These are phyloP conservation scores for Phylloscopus collybita DNA, from an alignment of 2,797 vertebrate species.

Conservation along the genomic window DNA sequence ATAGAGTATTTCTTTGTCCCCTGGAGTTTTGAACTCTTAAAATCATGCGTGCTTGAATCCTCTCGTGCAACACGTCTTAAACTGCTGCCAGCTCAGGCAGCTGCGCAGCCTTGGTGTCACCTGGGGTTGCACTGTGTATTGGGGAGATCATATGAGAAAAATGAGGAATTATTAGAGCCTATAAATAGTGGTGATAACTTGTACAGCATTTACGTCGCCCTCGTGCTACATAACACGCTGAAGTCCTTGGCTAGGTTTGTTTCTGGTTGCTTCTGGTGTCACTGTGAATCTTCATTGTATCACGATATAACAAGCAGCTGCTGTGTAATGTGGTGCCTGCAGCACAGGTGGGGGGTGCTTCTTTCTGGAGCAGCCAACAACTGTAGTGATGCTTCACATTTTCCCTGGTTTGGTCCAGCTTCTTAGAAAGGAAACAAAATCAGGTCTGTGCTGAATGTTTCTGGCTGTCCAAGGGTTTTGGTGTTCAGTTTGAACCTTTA, in stretches of 20 bases:
- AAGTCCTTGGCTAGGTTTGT: not conserved
- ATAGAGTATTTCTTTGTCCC: not conserved
- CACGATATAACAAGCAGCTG: not conserved
- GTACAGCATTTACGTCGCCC: not conserved
- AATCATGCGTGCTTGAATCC: rapidly evolving
- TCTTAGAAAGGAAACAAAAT: not conserved
- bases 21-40: not conserved
- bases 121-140: not conserved
- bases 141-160: not conserved
- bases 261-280: not conserved
- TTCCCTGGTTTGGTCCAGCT: not conserved
- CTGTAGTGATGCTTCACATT: not conserved
- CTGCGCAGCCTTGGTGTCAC: not conserved
- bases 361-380: not conserved
- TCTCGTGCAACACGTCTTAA: rapidly evolving
- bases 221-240: not conserved
- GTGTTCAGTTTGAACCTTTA: not conserved
- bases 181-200: not conserved
- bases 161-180: not conserved
- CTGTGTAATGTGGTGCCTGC: not conserved
- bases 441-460: not conserved
- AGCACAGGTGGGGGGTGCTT: not conserved
- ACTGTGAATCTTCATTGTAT: not conserved
- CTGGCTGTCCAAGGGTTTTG: not conserved
- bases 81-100: not conserved